Conservation (phyloP, 2,113 vertebrate species). For the Silurus glanis region DNA sequence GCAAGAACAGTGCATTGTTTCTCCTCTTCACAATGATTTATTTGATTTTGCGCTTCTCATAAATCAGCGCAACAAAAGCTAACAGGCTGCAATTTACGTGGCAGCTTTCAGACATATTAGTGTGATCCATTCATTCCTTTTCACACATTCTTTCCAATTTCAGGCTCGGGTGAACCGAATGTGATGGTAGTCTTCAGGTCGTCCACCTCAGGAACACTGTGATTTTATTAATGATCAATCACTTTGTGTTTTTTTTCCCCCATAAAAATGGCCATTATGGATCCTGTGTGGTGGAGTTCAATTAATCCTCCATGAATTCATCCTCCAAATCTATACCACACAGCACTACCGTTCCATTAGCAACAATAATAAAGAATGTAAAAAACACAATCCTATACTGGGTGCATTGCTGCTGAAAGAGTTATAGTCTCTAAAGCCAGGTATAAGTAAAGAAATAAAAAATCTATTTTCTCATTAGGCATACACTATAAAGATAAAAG, state of each 20-base stretch:
- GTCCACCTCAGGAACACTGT: constrained; percentile 32
- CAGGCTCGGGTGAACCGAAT: constrained; percentile 64
- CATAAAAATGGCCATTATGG: background rate
- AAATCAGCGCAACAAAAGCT: constrained; percentile 56
- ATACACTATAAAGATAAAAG: too few relatives aligned
- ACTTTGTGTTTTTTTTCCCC: constrained; percentile 20
- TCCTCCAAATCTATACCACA: constrained; percentile 31
- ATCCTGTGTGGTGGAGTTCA: background rate
- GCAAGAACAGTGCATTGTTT: background rate
- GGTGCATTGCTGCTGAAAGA: background rate
- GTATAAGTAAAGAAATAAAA: too few relatives aligned
- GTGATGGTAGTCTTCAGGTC: constrained; percentile 58
- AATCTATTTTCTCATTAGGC: too few relatives aligned
- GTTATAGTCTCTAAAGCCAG: background rate
- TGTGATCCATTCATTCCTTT: constrained; percentile 59
- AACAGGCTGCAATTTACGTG: constrained; percentile 62
- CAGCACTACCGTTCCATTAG: constrained; percentile 18
- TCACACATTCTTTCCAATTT: constrained; percentile 67
- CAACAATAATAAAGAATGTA: constrained; percentile 27
- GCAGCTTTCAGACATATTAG: constrained; percentile 65
- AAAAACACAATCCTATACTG: background rate
- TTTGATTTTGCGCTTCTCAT: constrained; percentile 14
- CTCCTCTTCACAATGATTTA: constrained; percentile 17
- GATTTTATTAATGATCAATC: constrained; percentile 52
- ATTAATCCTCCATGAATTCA: constrained; percentile 28